A percentile compares a stretch with the other conserved stretches of the same genome.
These are phyloP conservation scores for Gadus chalcogrammus DNA, from an alignment of 2,113 vertebrate species.

Conservation along the genomic window DNA sequence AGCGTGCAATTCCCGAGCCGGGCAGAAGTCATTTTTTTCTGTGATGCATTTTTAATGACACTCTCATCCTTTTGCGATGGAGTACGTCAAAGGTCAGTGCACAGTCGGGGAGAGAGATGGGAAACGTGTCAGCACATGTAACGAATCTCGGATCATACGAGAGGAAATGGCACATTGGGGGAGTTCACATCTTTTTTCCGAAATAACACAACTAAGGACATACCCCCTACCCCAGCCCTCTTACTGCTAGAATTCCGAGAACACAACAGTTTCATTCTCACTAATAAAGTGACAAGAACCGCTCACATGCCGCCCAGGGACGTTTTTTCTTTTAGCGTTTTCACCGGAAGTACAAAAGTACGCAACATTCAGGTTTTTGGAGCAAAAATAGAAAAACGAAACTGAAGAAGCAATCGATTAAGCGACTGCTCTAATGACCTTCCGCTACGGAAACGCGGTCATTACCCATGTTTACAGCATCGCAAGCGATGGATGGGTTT, in stretches of 20 bases:
- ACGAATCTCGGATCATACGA: conserved; percentile 1
- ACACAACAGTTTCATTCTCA: too few relatives aligned
- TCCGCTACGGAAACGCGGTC: conserved; percentile 23
- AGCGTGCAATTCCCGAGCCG: too few relatives aligned
- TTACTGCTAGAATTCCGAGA: too few relatives aligned
- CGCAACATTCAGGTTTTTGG: too few relatives aligned
- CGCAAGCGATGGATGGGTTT: conserved; percentile 30
- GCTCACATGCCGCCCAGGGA: too few relatives aligned
- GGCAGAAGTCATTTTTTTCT: not conserved
- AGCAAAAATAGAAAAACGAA: not conserved
- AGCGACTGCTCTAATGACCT: not conserved
- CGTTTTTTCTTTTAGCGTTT: too few relatives aligned
- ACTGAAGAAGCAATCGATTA: not conserved
- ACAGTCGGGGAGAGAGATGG: conserved; percentile 1
- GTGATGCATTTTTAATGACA: conserved; percentile 34
- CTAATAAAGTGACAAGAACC: too few relatives aligned
- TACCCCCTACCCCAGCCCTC: too few relatives aligned
- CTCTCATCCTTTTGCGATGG: conserved; percentile 20
- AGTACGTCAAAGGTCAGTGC: not conserved
- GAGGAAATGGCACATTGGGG: conserved; percentile 44
- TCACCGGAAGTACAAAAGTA: too few relatives aligned
- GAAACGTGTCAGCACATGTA: conserved; percentile 56
- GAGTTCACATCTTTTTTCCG: conserved; percentile 19
- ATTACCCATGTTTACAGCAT: not conserved
- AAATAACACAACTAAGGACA: conserved; percentile 23